Base-by-base conservation (phyloP, 2,888 invertebrate genomes). In the Liodrosophila aerea region DNA sequence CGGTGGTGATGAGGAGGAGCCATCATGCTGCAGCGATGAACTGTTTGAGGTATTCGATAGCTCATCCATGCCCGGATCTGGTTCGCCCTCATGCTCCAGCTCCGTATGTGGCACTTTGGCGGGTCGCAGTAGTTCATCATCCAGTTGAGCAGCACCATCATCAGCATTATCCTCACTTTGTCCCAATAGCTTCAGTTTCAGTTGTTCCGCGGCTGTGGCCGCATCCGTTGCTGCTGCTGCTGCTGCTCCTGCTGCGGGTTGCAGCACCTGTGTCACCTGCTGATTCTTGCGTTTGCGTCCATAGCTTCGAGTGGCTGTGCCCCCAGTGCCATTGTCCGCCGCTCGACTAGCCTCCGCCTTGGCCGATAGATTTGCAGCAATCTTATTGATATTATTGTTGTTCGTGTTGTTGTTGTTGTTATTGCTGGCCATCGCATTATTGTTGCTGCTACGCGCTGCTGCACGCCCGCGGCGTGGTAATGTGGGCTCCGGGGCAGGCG, bases 211-310 rank as follows among this genome's bases (percentile, higher is more conserved):
- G 0, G 34, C n/a, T 9, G 29, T 39, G 7, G 9, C 15, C 12
- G 54, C 7, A n/a, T 51, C 31, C 15, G 54, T 15, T 12, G 33
- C 15, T 1, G 45, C 31, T 12, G 8, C 45, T 12, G 40, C 1
- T 9, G n/a, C 18, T 15, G 58, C 2, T 5, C 27, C 16, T n/a
- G 13, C 11, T 36, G 29, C 7, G 7, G 52, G 77, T 49, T 77
- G 87, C 47, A 76, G 63, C 13, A 80, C 73, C 46, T 85, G 87
- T 7, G 76, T 83, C 46, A 81, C 85, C 62, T 77, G 85, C 73
- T 87, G 88, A 67, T 89, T 88, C 68, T 89, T 90, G 2, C 90
- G 84, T 57, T 89, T 89, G n/a, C 90, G 86, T 1, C 86, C 87
- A 54, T 89, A 90, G 60, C 87, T 89, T 12, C 88, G 71, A 1